Base-by-base conservation (phyloP, 2,888 invertebrate species). In the Adela reaumurella region DNA sequence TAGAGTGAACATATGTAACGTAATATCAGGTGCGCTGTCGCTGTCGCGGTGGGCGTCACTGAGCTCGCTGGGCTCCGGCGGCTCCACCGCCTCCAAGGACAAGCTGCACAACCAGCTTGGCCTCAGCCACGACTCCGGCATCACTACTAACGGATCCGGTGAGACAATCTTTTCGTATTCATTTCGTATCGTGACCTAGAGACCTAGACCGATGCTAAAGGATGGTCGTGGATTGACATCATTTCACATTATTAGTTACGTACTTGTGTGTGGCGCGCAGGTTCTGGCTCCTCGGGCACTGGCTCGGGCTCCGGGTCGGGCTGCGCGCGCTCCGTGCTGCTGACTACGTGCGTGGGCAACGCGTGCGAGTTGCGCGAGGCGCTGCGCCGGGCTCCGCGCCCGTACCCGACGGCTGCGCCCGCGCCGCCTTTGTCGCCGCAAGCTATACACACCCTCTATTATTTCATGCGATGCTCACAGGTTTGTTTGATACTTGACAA, bases 391-490 rank as follows among this genome's bases (percentile, higher is more conserved):
- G n/a, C n/a, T n/a, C n/a, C 82, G 81, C 2, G 74, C 83, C 49
- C 71, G 83, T 61, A 68, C 79, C 67, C 61, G 81, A 62, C 60
- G 83, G 64, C 6, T 11, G 11, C 35, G 35, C 6, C 35, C 50
- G 70, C 57, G 57, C 78, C 61, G 57, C 67, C 56, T 8, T 14
- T 3, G n/a, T 14, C 79, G 84, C 18, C 81, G 87, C 79, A 86
- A 42, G 93, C 93, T 0, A 82, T 93, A 45, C 85, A 89, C 46
- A 87, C 92, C 1, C 77, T 94, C 2, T 94, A 93, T 68, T 94
- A 94, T 69, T 94, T 93, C 65, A 94, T 94, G 94, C 80, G 93
- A 45, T 94, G 94, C 68, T 92, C 93, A 0, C 94, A 91, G 81
- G 83, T 88, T n/a, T n/a, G n/a, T n/a, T n/a, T n/a, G n/a, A n/a